Base-by-base conservation (phyloP, 1,140 invertebrate species). In the Acromyrmex echinatior region DNA sequence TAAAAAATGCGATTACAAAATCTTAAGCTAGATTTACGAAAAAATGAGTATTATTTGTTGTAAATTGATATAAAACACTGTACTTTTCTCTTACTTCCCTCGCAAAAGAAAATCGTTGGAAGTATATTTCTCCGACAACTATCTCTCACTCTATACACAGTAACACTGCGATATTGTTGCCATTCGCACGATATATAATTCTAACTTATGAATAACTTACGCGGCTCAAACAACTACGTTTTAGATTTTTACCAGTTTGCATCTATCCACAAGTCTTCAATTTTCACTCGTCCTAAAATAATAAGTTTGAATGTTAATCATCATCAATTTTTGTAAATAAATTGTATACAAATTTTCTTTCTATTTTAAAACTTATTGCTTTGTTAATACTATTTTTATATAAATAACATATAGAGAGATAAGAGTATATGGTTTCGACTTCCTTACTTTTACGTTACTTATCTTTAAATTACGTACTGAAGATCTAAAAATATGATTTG, bases 221-320 rank as follows among this genome's bases (percentile, higher is more conserved):
- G 87, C 53, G 79, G 77, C 70, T 77, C 35, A n/a, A 87, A 85
- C 78, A 85, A 73, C 70, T 90, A 91, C 60, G 45, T 87, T 68
- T 62, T 90, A 86, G 74, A 88, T 81, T 86, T 81, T 88, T 84
- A 88, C 53, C 66, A 35, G 56, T 82, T 86, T 82, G 88, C 82
- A 73, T 86, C 84, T 87, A 81, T 45, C 53, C 58, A 78, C 63
- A 82, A 25, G 31, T 76, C 82, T 68, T 51, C 35, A 71, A 78
- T 65, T 58, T 93, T 94, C 87, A 94, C 89, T 94, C 93, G 63
- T 94, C 94, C 94, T 94, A 73, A 86, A 88, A 92, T 81, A 53
- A 80, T 9, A 51, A 65, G 53, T 87, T 58, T 12, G 65, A 58
- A 73, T 76, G 58, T 39, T 63, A 71, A 68, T 31, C 5, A 49